These are phyloP conservation scores for Telmatochromis brichardi DNA, from an alignment of 2,113 vertebrate genomes.

Conservation along the genomic window DNA sequence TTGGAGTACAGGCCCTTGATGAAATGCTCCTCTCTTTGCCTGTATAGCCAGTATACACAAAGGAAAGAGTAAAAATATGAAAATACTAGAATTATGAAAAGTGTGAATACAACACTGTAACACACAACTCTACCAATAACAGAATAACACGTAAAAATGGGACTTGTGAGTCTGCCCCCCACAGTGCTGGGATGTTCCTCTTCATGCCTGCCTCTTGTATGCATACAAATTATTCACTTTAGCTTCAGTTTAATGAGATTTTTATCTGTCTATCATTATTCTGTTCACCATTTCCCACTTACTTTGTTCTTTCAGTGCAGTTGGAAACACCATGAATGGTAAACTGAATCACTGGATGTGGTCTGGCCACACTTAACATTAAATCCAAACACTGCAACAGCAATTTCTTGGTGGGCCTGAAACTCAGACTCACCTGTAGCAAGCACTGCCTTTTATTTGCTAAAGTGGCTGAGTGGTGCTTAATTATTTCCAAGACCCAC, in stretches of 20 bases:
- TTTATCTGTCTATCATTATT: background rate
- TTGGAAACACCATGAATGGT: background rate
- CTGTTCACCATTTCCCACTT: background rate
- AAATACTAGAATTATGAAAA: background rate
- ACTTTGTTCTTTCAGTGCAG: background rate
- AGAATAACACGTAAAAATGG: background rate
- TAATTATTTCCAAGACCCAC: background rate
- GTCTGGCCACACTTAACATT: background rate
- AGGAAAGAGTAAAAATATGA: background rate
- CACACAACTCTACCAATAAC: background rate
- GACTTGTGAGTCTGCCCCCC: background rate
- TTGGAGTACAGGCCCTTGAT: background rate
- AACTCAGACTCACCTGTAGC: background rate
- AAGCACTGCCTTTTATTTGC: background rate
- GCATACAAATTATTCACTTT: background rate
- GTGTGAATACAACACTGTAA: background rate
- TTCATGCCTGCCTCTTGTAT: background rate
- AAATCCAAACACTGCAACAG: background rate
- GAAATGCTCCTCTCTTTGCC: background rate
- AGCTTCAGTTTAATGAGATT: background rate
- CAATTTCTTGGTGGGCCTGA: background rate
- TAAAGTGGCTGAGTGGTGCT: background rate
- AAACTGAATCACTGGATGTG: background rate
- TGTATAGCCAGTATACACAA: background rate
- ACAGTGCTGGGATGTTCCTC: background rate